These are phyloP conservation scores for Spea bombifrons DNA, from an alignment of 2,113 vertebrate species.

Conservation along the genomic window DNA sequence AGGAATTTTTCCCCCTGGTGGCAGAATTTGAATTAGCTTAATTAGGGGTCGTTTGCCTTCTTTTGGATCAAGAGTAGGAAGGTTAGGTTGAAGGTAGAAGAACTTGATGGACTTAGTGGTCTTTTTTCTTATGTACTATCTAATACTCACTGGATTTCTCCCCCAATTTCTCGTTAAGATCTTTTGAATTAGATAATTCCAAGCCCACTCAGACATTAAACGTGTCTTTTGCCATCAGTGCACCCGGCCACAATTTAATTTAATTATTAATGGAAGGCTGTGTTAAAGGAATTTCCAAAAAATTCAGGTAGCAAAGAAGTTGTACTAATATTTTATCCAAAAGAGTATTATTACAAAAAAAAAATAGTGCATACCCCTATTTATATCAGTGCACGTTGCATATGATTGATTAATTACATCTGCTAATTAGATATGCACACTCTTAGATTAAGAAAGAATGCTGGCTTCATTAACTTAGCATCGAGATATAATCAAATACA, in stretches of 20 bases:
- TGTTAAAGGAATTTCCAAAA: slow-evolving; percentile 16
- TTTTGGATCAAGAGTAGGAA: too few species aligned
- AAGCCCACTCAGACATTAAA: neutral
- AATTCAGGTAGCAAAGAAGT: slow-evolving; percentile 9
- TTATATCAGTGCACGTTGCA: slow-evolving; percentile 15
- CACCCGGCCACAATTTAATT: neutral
- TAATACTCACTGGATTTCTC: too few species aligned
- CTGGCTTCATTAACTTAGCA: slow-evolving; percentile 41
- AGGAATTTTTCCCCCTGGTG: too few species aligned
- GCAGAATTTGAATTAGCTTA: too few species aligned
- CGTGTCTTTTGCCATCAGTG: slow-evolving; percentile 9
- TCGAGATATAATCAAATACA: slow-evolving; percentile 45
- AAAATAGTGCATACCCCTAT: slow-evolving; percentile 16
- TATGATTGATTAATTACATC: slow-evolving; percentile 44
- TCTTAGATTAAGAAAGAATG: slow-evolving; percentile 41
- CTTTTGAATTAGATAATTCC: neutral
- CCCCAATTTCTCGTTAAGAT: neutral
- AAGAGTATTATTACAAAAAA: slow-evolving; percentile 15
- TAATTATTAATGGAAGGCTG: slow-evolving; percentile 14
- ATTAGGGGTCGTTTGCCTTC: too few species aligned
- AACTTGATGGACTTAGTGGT: too few species aligned
- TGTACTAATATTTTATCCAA: slow-evolving; percentile 30
- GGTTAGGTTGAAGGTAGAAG: too few species aligned
- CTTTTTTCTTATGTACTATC: too few species aligned
- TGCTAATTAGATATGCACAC: slow-evolving; percentile 45